These are phyloP conservation scores for Pseudolaguvia tuberculata DNA, from an alignment of 2,113 vertebrate species.

Conservation along the genomic window DNA sequence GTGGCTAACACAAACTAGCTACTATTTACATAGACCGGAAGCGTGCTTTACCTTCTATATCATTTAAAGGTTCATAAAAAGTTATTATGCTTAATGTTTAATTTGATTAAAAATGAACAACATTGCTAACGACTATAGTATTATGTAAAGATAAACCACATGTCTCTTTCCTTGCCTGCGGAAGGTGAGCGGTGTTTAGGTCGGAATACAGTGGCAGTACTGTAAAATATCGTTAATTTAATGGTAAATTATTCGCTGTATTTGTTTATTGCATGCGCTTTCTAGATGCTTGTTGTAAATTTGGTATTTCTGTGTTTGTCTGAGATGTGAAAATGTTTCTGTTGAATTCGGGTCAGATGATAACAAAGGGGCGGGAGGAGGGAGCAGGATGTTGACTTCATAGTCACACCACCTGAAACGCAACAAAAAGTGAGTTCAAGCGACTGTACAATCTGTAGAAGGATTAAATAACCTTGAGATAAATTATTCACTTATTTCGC, in stretches of 20 bases:
- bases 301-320: neutral
- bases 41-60: neutral
- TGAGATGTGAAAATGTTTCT: neutral
- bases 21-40: neutral
- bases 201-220: neutral
- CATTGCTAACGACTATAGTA: neutral
- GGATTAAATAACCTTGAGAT: neutral
- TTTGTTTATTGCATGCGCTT: too few relatives aligned
- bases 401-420: too few relatives aligned
- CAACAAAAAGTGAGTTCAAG: neutral
- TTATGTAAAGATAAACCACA: neutral
- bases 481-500: neutral
- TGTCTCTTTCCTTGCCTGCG: neutral
- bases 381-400: neutral
- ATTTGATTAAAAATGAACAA: neutral
- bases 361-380: neutral
- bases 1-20: constrained; percentile 4
- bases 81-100: neutral
- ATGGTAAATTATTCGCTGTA: neutral
- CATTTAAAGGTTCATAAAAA: neutral
- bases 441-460: neutral
- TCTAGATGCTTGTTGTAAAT: neutral
- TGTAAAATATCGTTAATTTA: neutral
- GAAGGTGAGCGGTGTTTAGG: neutral
- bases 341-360: neutral